Percentiles rank a stretch among this genome's conserved stretches.
phyloP scores from a whole-genome alignment of 2,113 vertebrate genomes.

The Neopipo cinnamomea region DNA sequence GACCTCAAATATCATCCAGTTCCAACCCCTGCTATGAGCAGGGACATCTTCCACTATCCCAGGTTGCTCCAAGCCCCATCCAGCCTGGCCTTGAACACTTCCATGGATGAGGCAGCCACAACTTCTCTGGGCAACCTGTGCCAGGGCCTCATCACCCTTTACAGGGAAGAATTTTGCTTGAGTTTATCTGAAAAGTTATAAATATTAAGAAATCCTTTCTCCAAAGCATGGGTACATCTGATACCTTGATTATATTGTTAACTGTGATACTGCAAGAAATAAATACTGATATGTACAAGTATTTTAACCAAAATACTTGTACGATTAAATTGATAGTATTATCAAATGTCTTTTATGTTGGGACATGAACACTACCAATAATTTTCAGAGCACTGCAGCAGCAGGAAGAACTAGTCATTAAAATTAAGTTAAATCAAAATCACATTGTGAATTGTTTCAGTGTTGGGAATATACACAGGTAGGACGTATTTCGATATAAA shows the following conservation, averaged over 20 bases:
- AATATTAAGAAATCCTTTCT: background rate
- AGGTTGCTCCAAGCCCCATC: background rate
- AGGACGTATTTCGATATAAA: background rate
- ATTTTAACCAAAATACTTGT: background rate
- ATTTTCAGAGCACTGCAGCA: background rate
- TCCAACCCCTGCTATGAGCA: background rate
- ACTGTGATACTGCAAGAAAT: background rate
- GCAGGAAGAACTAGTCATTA: background rate
- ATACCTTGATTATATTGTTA: background rate
- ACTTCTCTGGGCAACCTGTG: background rate
- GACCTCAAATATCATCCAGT: background rate
- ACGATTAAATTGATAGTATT: background rate
- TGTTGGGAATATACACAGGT: background rate
- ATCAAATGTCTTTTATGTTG: background rate
- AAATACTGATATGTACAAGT: background rate
- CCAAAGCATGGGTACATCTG: background rate
- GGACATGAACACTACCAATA: background rate
- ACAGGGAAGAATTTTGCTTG: background rate
- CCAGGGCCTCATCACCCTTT: background rate
- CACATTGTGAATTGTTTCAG: background rate
- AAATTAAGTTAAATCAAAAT: background rate
- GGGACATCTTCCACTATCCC: background rate
- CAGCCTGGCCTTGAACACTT: background rate
- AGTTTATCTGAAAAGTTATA: background rate
- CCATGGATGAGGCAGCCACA: background rate